Percentiles rank a stretch among this genome's conserved stretches.
phyloP scores from a whole-genome alignment of 1,140 invertebrate genomes.

The Bicyclus anynana region DNA sequence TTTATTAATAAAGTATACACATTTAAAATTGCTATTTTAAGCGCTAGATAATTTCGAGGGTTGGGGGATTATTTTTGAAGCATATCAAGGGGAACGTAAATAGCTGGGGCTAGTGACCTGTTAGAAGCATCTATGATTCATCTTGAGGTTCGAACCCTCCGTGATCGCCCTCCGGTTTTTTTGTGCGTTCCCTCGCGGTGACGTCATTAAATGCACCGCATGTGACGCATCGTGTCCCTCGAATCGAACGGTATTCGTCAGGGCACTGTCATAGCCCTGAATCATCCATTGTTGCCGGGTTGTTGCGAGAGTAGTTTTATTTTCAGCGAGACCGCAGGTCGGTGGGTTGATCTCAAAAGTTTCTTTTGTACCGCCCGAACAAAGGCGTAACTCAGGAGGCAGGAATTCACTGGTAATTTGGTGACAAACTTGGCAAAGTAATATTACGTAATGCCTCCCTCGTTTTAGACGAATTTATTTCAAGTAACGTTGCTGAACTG shows the following conservation, averaged over 20 bases:
- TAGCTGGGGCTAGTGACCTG: constrained; percentile 60
- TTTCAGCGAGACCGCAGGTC: constrained; percentile 17
- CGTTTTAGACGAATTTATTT: not conserved
- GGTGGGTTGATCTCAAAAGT: constrained; percentile 22
- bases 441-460: not conserved
- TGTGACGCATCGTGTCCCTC: constrained; percentile 40
- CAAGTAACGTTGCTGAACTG: too few species aligned
- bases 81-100: constrained; percentile 49
- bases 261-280: constrained; percentile 51
- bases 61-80: constrained; percentile 33
- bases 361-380: constrained; percentile 15
- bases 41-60: constrained; percentile 18
- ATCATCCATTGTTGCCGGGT: constrained; percentile 52
- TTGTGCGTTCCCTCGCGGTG: constrained; percentile 52
- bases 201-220: constrained; percentile 55
- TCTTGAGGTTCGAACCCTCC: constrained; percentile 53
- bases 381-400: constrained; percentile 28
- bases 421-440: constrained; percentile 19
- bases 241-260: constrained; percentile 49
- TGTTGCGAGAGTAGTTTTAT: too few species aligned
- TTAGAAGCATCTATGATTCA: constrained; percentile 69
- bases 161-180: constrained; percentile 49
- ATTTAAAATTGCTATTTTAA: constrained; percentile 17
- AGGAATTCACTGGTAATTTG: constrained; percentile 26
- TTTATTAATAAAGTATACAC: constrained; percentile 5